Conservation (phyloP, 2,113 vertebrate species). For the Mystacornis crossleyi region DNA sequence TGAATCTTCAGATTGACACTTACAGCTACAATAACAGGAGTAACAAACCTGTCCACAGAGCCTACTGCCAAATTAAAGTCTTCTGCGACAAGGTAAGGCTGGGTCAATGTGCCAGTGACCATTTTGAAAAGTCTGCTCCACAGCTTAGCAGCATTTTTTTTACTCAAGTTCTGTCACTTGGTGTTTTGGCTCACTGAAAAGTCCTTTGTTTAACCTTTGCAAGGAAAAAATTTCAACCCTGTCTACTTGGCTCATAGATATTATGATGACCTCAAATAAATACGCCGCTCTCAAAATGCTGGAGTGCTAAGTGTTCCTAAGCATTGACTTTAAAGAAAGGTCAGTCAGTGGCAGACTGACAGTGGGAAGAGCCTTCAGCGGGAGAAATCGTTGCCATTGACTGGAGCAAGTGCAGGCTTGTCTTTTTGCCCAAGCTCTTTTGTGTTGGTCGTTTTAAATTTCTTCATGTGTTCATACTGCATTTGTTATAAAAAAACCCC, state of each 20-base stretch:
- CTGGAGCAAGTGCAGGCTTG: neutral
- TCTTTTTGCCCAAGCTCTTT: neutral
- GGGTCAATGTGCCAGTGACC: neutral
- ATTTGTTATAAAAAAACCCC: neutral
- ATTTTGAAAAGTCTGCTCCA: neutral
- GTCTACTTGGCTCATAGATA: neutral
- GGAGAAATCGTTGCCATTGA: neutral
- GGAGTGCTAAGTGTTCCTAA: neutral
- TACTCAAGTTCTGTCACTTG: neutral
- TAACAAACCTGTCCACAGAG: slow-evolving; percentile 96
- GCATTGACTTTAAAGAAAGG: neutral
- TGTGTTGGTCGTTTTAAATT: neutral
- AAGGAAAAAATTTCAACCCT: neutral
- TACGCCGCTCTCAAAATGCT: neutral
- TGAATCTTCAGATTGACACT: slow-evolving; percentile 97
- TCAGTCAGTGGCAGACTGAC: neutral
- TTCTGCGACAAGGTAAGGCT: slow-evolving; percentile 92
- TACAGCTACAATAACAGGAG: slow-evolving; percentile 99
- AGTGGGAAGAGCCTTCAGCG: neutral
- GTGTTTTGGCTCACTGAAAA: neutral
- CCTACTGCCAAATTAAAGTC: slow-evolving; percentile 98
- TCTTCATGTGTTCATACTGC: neutral
- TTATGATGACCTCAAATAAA: neutral
- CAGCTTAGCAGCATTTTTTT: neutral
- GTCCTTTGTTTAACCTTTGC: neutral